Conservation (phyloP, 53 echinoderm and acorn worm genomes). For the Temnopleurus reevesii region DNA sequence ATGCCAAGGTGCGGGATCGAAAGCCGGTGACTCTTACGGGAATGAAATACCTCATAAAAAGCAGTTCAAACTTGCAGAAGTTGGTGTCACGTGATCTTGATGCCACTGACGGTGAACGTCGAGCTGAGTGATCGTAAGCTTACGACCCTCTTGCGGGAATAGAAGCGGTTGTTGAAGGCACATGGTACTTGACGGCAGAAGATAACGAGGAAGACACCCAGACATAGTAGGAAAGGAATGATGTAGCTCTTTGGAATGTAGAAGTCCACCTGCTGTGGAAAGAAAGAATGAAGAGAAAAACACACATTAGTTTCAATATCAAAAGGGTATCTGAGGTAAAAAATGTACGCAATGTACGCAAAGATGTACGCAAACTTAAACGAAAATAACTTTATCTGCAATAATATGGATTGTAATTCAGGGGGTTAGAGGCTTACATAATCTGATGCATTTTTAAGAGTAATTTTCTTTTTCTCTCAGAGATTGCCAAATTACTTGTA, state of each 20-base stretch:
- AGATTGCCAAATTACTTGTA: too few relatives aligned
- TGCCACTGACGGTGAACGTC: slow-evolving; percentile 85
- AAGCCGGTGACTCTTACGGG: neutral
- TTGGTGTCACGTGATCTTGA: slow-evolving; percentile 86
- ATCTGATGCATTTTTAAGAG: too few relatives aligned
- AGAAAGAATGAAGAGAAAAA: neutral
- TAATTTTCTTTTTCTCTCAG: too few relatives aligned
- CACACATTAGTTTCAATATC: neutral
- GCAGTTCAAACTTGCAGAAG: neutral
- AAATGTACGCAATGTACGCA: too few relatives aligned
- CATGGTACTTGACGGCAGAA: slow-evolving; percentile 85
- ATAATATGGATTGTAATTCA: too few relatives aligned
- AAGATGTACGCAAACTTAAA: too few relatives aligned
- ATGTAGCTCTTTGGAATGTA: slow-evolving; percentile 79
- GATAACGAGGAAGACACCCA: slow-evolving; percentile 69
- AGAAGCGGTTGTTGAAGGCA: slow-evolving; percentile 65
- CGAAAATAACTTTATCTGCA: too few relatives aligned
- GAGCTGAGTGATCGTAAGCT: slow-evolving; percentile 97
- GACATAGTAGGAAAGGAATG: slow-evolving; percentile 69
- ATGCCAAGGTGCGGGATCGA: too few relatives aligned
- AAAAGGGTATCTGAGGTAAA: too few relatives aligned
- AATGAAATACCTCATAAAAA: neutral
- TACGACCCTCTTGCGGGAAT: slow-evolving; percentile 84
- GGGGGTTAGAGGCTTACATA: too few relatives aligned
- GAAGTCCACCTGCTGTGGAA: slow-evolving; percentile 75